These are phyloP conservation scores for Pseudochirops cupreus DNA, from an alignment of 2,797 vertebrate species.

Conservation along the genomic window DNA sequence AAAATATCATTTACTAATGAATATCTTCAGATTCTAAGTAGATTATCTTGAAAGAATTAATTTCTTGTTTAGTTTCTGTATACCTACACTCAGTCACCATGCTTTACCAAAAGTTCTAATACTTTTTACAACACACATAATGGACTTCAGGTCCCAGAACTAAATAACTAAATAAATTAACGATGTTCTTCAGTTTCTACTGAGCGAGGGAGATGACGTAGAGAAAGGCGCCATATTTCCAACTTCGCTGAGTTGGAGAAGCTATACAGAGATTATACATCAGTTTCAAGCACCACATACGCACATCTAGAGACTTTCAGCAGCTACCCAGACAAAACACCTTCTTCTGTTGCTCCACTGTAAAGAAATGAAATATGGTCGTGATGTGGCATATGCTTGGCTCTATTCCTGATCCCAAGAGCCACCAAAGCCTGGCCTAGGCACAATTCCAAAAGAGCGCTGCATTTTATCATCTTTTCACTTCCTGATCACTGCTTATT, in stretches of 20 bases:
- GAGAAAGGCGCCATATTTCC: constrained; percentile 11
- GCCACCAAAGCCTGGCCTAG: neutral
- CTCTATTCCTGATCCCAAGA: constrained; percentile 2
- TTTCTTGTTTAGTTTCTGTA: constrained; percentile 1
- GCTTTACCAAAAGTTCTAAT: constrained; percentile 27
- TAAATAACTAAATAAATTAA: neutral
- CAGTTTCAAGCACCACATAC: constrained; percentile 36
- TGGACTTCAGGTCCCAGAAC: constrained; percentile 6
- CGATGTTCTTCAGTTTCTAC: constrained; percentile 38
- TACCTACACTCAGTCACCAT: neutral
- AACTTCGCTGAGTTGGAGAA: neutral
- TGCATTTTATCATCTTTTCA: constrained; percentile 43
- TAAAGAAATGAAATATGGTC: constrained; percentile 49
- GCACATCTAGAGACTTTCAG: constrained; percentile 37
- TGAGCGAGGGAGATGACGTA: constrained; percentile 13
- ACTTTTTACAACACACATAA: neutral
- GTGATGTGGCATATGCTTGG: constrained; percentile 38
- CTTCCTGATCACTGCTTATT: constrained; percentile 32
- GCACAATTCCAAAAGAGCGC: constrained; percentile 42
- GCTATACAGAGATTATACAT: constrained; percentile 31
- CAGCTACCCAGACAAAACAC: constrained; percentile 36
- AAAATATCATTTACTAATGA: neutral
- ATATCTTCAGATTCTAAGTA: neutral
- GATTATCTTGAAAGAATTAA: constrained; percentile 18
- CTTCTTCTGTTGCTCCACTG: constrained; percentile 36